Percentiles rank a stretch among this genome's conserved stretches.
Conservation (phyloP, 2,888 invertebrate species). For the Nomada hirtipes region DNA sequence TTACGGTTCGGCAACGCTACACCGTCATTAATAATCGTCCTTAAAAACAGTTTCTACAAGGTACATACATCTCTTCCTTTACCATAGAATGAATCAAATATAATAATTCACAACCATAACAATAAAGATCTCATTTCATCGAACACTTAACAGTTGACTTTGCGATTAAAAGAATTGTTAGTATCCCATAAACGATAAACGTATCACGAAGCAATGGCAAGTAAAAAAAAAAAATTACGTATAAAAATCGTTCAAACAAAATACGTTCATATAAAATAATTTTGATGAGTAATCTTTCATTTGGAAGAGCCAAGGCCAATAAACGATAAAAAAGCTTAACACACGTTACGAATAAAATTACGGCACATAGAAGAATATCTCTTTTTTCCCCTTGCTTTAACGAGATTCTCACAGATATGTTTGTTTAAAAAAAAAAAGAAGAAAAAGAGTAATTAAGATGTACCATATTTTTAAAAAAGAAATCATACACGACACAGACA, state of each 20-base stretch:
- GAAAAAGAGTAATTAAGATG: constrained; percentile 4
- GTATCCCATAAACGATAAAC: constrained; percentile 32
- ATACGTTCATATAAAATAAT: neutral
- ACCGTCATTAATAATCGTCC: constrained; percentile 42
- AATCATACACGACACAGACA: constrained; percentile 1
- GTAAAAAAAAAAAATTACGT: constrained; percentile 20
- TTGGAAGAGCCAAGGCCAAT: constrained; percentile 55
- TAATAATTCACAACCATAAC: constrained; percentile 65
- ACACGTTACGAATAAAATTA: constrained; percentile 76
- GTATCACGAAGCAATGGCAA: constrained; percentile 56
- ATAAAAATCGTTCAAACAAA: constrained; percentile 33
- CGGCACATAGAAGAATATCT: constrained; percentile 82
- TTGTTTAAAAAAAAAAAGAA: neutral
- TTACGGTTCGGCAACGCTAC: constrained; percentile 41
- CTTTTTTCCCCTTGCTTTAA: constrained; percentile 61
- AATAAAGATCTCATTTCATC: constrained; percentile 47
- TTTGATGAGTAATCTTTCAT: neutral
- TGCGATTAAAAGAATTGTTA: constrained; percentile 25
- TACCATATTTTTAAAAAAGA: neutral
- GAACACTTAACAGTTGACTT: constrained; percentile 39
- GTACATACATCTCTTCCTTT: constrained; percentile 60
- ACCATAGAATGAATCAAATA: constrained; percentile 52
- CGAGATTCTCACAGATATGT: constrained; percentile 57
- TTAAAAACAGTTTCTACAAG: constrained; percentile 60
- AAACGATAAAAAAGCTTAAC: constrained; percentile 65